phyloP scores from a whole-genome alignment of 2,888 invertebrate species.

The Eristalis intricaria region DNA sequence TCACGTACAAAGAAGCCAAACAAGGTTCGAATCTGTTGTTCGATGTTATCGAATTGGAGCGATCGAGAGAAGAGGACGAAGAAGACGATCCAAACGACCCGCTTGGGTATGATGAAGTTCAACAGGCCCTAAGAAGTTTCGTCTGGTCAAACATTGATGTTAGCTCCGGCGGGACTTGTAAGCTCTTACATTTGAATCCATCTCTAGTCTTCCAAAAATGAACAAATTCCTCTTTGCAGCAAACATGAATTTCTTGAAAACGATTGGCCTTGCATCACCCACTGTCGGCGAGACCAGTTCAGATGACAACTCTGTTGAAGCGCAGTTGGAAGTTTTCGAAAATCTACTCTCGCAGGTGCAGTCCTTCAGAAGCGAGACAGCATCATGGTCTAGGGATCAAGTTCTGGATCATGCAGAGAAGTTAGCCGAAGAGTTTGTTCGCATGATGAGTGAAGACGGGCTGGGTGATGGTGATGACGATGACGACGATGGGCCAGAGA shows the following conservation, averaged over 20 bases:
- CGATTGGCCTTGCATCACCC: constrained; percentile 50
- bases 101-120: constrained; percentile 74
- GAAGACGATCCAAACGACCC: constrained; percentile 73
- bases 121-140: constrained; percentile 73
- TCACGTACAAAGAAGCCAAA: constrained; percentile 75
- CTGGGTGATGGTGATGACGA: constrained; percentile 39
- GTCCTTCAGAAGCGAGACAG: constrained; percentile 72
- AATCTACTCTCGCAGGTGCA: constrained; percentile 74
- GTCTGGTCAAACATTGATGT: constrained; percentile 74
- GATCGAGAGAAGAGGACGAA: constrained; percentile 72
- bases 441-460: constrained; percentile 71
- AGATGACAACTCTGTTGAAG: constrained; percentile 70
- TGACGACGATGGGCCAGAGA: background rate
- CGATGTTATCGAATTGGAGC: constrained; percentile 75
- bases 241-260: constrained; percentile 58
- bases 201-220: background rate
- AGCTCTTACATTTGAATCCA: background rate
- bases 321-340: constrained; percentile 74
- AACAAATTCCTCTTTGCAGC: constrained; percentile 9
- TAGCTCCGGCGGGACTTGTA: constrained; percentile 44
- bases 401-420: constrained; percentile 73
- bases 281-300: constrained; percentile 48
- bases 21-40: constrained; percentile 72
- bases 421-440: constrained; percentile 74
- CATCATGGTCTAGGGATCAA: constrained; percentile 74